Conservation (phyloP, 2,797 vertebrate species). For the Malurus leucopterus region DNA sequence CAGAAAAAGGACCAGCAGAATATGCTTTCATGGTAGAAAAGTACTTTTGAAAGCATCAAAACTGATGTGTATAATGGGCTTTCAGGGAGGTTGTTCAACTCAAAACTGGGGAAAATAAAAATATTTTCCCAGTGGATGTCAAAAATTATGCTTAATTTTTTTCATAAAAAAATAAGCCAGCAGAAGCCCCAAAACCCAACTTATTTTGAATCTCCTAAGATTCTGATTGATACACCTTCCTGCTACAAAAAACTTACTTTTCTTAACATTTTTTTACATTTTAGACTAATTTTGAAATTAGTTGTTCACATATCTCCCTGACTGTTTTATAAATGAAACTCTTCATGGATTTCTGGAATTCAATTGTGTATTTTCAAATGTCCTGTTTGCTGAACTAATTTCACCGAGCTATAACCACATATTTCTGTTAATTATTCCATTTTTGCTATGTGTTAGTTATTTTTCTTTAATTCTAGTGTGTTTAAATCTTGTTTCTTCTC, state of each 20-base stretch:
- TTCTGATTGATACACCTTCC: neutral
- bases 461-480: neutral
- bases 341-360: neutral
- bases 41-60: neutral
- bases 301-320: neutral
- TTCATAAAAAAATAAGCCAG: neutral
- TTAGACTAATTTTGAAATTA: neutral
- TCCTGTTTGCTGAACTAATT: neutral
- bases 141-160: neutral
- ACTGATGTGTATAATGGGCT: neutral
- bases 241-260: neutral
- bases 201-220: neutral
- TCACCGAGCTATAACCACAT: neutral
- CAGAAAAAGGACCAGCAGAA: neutral
- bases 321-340: neutral
- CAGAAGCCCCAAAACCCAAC: rapidly evolving
- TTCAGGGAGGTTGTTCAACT: neutral
- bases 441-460: neutral
- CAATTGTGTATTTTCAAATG: neutral
- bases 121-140: neutral
- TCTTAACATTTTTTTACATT: neutral
- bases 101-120: neutral
- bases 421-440: neutral
- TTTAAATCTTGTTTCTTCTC: neutral
- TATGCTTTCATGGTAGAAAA: neutral